A percentile compares a stretch with the other conserved stretches of the same genome.
phyloP scores from a whole-genome alignment of 2,797 vertebrate species.

The Simalia tracyae region DNA sequence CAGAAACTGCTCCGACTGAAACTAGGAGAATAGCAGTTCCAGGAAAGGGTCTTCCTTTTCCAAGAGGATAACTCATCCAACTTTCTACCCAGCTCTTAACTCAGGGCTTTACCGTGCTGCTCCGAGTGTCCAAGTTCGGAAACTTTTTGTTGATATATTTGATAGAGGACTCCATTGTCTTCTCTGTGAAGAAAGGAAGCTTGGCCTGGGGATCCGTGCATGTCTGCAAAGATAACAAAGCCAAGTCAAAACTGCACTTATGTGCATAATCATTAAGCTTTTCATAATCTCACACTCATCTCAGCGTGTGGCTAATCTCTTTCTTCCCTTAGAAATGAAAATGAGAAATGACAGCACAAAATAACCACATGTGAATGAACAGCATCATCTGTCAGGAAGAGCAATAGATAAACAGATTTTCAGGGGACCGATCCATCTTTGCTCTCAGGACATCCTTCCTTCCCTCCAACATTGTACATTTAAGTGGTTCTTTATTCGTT shows the following conservation, averaged over 20 bases:
- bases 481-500: background rate
- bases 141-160: slow-evolving; percentile 95
- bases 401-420: background rate
- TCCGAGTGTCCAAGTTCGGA: slow-evolving; percentile 86
- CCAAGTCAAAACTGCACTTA: background rate
- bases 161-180: slow-evolving; percentile 84
- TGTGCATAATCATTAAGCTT: background rate
- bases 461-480: background rate
- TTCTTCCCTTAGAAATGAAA: background rate
- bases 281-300: background rate
- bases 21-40: background rate
- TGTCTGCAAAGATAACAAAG: slow-evolving; percentile 64
- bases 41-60: background rate
- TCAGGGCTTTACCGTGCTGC: slow-evolving; percentile 67
- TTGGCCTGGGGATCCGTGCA: slow-evolving; percentile 81
- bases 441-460: background rate
- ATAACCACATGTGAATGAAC: background rate
- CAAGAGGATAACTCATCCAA: background rate
- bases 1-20: too few species aligned
- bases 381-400: background rate
- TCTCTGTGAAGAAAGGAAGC: slow-evolving; percentile 80
- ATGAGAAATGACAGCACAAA: background rate
- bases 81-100: background rate
- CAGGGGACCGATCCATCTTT: background rate
- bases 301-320: background rate